Evolutionary conservation across 2,113 vertebrate species (phyloP).

Genomic region (Xenopus laevis): DNA sequence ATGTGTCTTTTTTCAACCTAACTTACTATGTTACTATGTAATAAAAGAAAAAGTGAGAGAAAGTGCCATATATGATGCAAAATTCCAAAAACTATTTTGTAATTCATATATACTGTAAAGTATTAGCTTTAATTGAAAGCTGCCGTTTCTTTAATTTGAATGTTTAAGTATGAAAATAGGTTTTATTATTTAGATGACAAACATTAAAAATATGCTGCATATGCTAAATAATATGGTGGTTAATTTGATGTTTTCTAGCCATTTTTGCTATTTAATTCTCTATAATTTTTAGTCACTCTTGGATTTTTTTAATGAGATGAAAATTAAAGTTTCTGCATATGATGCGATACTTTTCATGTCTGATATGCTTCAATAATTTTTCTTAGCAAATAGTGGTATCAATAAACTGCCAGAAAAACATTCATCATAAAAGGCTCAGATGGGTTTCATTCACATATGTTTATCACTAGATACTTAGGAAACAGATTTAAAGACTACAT

Average conservation of each 20-base stretch:
- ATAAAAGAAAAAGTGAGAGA: too few relatives aligned
- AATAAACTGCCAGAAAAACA: slow-evolving; percentile 65
- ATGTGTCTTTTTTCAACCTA: too few relatives aligned
- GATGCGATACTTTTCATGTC: slow-evolving; percentile 71
- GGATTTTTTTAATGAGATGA: slow-evolving; percentile 71
- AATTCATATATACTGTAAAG: too few relatives aligned
- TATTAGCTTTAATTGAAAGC: too few relatives aligned
- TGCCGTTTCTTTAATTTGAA: too few relatives aligned
- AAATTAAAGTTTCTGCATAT: slow-evolving; percentile 78
- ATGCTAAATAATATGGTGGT: slow-evolving; percentile 11
- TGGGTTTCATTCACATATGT: not conserved
- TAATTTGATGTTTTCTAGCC: slow-evolving; percentile 21
- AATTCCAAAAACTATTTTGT: too few relatives aligned
- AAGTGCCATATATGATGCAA: too few relatives aligned
- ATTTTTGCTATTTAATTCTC: slow-evolving; percentile 50
- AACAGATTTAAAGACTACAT: not conserved
- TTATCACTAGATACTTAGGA: not conserved
- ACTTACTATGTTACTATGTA: too few relatives aligned
- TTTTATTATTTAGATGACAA: too few relatives aligned
- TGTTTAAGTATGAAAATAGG: too few relatives aligned
- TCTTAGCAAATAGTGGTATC: slow-evolving; percentile 74
- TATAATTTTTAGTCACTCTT: slow-evolving; percentile 64
- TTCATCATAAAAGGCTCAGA: slow-evolving; percentile 45
- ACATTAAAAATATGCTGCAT: too few relatives aligned
- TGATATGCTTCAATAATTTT: slow-evolving; percentile 66